Conservation (phyloP, 1,140 invertebrate species). For the Arctopsyche grandis region DNA sequence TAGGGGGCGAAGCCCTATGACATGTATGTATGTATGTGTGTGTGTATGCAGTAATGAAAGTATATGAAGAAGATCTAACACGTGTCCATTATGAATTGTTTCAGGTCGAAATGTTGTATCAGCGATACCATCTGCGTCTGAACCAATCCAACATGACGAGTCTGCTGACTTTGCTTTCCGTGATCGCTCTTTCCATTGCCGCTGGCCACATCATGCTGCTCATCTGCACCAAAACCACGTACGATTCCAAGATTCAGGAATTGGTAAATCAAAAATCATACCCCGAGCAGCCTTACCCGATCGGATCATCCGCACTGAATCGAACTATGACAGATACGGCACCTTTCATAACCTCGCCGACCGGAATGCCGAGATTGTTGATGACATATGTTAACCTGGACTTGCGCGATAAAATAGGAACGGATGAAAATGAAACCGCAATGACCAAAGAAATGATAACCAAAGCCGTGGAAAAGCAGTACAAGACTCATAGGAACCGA, state of each 20-base stretch:
- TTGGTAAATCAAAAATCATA: not conserved
- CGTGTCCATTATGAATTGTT: slow-evolving; percentile 19
- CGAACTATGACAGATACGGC: not conserved
- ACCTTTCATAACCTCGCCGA: not conserved
- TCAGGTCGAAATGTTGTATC: slow-evolving; percentile 90
- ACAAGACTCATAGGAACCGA: not conserved
- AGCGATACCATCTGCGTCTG: slow-evolving; percentile 91
- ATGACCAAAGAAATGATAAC: not conserved
- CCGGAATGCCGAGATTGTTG: not conserved
- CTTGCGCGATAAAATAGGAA: too few relatives aligned
- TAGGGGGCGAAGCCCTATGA: too few relatives aligned
- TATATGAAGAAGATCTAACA: too few relatives aligned
- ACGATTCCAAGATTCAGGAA: not conserved
- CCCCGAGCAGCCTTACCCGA: not conserved
- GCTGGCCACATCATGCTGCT: slow-evolving; percentile 65
- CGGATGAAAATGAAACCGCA: not conserved
- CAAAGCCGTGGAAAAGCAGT: not conserved
- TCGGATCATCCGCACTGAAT: not conserved
- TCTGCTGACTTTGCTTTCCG: slow-evolving; percentile 79
- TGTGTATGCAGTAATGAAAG: too few relatives aligned
- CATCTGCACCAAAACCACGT: slow-evolving; percentile 52
- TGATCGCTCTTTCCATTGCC: slow-evolving; percentile 73
- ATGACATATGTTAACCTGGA: too few relatives aligned
- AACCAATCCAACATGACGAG: slow-evolving; percentile 91
- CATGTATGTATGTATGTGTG: too few relatives aligned